These are phyloP conservation scores for Psilanteris sp. DNA, from an alignment of 1,140 invertebrate genomes.

Conservation along the genomic window DNA sequence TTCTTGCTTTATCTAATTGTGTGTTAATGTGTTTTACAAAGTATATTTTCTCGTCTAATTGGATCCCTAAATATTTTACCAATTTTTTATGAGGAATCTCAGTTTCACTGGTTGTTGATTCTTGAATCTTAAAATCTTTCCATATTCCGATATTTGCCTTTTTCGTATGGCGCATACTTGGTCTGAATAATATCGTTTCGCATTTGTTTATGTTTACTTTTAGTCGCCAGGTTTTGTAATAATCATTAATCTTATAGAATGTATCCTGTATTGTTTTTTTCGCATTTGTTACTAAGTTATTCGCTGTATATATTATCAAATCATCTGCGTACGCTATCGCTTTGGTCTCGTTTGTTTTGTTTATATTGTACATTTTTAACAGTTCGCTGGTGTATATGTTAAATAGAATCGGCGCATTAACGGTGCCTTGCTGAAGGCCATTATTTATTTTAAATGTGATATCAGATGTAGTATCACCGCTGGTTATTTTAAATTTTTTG, in stretches of 20 bases:
- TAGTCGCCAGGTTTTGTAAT: background rate
- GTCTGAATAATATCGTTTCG: slow-evolving; percentile 2
- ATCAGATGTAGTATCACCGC: no score
- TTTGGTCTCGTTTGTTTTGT: background rate
- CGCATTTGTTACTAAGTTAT: background rate
- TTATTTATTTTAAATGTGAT: no score
- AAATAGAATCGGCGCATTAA: no score
- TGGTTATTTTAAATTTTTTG: background rate
- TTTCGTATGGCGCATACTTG: background rate
- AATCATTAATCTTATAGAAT: background rate
- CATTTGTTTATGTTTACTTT: background rate
- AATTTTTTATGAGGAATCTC: background rate
- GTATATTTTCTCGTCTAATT: slow-evolving; percentile 2
- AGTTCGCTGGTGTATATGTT: background rate
- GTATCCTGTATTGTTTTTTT: background rate
- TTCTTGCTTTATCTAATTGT: background rate
- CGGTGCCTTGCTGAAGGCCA: no score
- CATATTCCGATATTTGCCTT: background rate
- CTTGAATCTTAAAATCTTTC: background rate
- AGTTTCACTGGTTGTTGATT: background rate
- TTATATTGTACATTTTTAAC: background rate
- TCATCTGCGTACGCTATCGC: background rate
- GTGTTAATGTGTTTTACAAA: background rate
- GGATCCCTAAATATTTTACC: slow-evolving; percentile 3
- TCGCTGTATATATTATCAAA: background rate